Conservation (phyloP, 1,140 invertebrate species). For the Tetragnatha versicolor region DNA sequence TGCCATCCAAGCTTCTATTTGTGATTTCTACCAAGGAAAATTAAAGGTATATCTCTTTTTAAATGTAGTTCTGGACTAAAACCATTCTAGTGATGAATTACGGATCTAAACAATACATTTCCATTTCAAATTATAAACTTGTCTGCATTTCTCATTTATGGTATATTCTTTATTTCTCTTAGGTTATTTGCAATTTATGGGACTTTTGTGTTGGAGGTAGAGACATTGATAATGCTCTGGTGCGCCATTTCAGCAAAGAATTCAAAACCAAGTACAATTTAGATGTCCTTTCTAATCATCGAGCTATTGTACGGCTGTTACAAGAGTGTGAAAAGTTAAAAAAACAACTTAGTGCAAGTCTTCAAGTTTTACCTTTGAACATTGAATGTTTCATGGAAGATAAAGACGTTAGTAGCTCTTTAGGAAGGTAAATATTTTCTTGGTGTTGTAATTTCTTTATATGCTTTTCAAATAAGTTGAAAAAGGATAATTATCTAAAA, state of each 20-base stretch:
- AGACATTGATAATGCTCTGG: conserved; percentile 87
- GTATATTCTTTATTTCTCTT: conserved; percentile 55
- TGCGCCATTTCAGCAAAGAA: conserved; percentile 75
- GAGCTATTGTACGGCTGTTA: conserved; percentile 85
- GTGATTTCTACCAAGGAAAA: conserved; percentile 95
- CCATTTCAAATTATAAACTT: too few species aligned
- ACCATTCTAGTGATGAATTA: too few species aligned
- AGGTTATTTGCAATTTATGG: conserved; percentile 83
- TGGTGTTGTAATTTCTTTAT: background rate
- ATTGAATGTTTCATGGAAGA: conserved; percentile 99
- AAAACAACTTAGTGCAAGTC: conserved; percentile 96
- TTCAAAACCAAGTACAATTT: conserved; percentile 80
- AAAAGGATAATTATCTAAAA: too few species aligned
- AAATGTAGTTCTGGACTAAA: too few species aligned
- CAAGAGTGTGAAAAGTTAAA: conserved; percentile 97
- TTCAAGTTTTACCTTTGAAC: conserved; percentile 88
- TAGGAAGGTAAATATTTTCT: conserved; percentile 30
- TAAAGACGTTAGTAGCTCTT: conserved; percentile 79
- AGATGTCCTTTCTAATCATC: conserved; percentile 81
- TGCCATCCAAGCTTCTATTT: conserved; percentile 81
- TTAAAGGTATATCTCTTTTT: conserved; percentile 67
- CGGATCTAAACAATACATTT: too few species aligned
- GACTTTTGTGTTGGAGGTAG: conserved; percentile 89
- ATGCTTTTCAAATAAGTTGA: background rate
- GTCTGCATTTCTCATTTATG: background rate